phyloP scores from a whole-genome alignment of 2,113 vertebrate species.

The Hypocryptadius cinnamomeus region DNA sequence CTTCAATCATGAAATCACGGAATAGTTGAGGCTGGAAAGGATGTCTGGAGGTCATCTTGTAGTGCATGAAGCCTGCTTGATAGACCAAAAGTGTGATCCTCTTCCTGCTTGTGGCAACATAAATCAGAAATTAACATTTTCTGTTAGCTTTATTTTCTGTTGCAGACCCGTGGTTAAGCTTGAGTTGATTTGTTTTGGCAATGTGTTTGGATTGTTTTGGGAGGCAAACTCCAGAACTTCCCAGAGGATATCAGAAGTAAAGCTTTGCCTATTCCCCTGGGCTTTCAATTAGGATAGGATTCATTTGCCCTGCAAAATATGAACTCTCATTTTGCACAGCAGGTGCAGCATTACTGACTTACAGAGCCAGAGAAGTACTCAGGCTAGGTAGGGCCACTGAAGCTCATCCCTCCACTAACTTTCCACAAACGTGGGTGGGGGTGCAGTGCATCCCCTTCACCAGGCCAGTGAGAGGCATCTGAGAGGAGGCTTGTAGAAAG shows the following conservation, averaged over 20 bases:
- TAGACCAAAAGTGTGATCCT: not conserved
- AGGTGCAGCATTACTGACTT: not conserved
- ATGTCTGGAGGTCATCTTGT: not conserved
- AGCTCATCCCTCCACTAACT: not conserved
- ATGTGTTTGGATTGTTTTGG: not conserved
- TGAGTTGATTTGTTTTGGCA: not conserved
- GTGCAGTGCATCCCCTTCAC: not conserved
- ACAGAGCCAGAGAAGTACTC: not conserved
- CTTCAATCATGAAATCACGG: fast-evolving
- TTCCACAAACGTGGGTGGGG: not conserved
- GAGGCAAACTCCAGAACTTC: not conserved
- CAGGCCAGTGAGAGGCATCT: not conserved
- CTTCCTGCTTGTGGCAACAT: not conserved
- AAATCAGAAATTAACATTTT: not conserved
- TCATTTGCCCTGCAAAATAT: not conserved
- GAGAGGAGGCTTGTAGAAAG: not conserved
- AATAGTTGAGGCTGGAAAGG: not conserved
- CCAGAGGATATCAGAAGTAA: not conserved
- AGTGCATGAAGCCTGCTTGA: not conserved
- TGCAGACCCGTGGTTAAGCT: not conserved
- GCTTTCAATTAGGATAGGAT: not conserved
- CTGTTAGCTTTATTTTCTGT: not conserved
- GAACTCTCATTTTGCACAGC: not conserved
- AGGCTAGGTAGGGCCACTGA: not conserved
- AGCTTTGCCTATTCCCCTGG: not conserved